phyloP scores from a whole-genome alignment of 2,113 vertebrate genomes.

The Vidua macroura region DNA sequence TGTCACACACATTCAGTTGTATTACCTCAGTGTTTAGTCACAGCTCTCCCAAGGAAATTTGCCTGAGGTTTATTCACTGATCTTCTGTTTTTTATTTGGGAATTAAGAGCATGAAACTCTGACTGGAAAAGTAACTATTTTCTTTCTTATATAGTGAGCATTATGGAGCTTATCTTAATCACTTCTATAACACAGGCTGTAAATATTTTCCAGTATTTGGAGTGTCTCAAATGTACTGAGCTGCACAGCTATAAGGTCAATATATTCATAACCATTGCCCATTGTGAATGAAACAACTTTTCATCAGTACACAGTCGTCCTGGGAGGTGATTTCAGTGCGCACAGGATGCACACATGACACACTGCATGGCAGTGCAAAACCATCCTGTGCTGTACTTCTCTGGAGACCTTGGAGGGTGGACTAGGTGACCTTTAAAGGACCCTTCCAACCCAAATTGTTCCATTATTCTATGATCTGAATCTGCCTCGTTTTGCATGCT shows the following conservation, averaged over 20 bases:
- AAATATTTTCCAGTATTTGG: not conserved
- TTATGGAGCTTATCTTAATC: not conserved
- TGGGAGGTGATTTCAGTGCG: not conserved
- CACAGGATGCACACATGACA: accelerated
- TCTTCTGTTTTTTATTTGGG: not conserved
- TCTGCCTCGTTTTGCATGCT: not conserved
- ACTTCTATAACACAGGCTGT: not conserved
- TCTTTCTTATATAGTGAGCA: not conserved
- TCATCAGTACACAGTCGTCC: not conserved
- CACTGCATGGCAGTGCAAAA: not conserved
- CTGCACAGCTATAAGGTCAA: not conserved
- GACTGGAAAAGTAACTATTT: not conserved
- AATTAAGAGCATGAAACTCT: not conserved
- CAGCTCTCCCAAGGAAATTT: not conserved
- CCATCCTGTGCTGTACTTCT: not conserved
- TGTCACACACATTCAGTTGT: not conserved
- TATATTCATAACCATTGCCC: not conserved
- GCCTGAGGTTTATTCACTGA: not conserved
- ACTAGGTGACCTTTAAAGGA: not conserved
- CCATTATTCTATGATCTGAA: not conserved
- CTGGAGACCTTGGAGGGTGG: not conserved
- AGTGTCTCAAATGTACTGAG: not conserved
- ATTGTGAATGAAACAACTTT: not conserved
- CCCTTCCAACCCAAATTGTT: not conserved
- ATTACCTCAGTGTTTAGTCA: not conserved